Percentiles rank a stretch among this genome's conserved stretches.
Conservation (phyloP, 2,797 vertebrate species). For the Remorina albescens region DNA sequence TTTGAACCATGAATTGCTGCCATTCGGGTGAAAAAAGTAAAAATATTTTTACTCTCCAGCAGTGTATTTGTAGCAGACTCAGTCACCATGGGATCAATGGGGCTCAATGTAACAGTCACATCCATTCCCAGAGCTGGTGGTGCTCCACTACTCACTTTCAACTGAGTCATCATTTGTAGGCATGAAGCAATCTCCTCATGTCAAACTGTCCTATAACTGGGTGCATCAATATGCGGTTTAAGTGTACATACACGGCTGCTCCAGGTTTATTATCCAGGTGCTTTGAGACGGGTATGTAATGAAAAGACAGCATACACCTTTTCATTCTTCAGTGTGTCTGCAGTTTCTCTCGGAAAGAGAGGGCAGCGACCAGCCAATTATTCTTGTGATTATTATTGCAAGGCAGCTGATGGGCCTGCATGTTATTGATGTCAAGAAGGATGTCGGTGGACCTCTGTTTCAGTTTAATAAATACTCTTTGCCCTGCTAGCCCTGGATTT, state of each 20-base stretch:
- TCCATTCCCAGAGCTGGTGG: conserved; percentile 50
- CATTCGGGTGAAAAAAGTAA: conserved; percentile 12
- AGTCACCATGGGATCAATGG: conserved; percentile 51
- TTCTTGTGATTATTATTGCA: conserved; percentile 71
- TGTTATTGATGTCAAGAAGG: conserved; percentile 74
- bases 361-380: conserved; percentile 68
- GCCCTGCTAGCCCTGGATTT: conserved; percentile 66
- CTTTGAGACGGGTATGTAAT: conserved; percentile 61
- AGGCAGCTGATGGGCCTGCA: conserved; percentile 55
- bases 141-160: conserved; percentile 64
- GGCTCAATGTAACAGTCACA: conserved; percentile 59
- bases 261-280: conserved; percentile 73
- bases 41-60: conserved; percentile 26
- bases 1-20: conserved; percentile 28
- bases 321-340: conserved; percentile 40
- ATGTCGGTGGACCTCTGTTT: conserved; percentile 69
- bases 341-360: conserved; percentile 47
- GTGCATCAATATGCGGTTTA: conserved; percentile 55
- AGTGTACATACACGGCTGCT: conserved; percentile 51
- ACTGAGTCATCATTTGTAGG: conserved; percentile 54
- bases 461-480: conserved; percentile 72
- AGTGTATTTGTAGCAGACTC: conserved; percentile 39
- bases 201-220: conserved; percentile 54
- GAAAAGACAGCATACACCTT: conserved; percentile 59
- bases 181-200: conserved; percentile 60